Conservation (phyloP, 2,888 invertebrate species). For the Baronia brevicornis region DNA sequence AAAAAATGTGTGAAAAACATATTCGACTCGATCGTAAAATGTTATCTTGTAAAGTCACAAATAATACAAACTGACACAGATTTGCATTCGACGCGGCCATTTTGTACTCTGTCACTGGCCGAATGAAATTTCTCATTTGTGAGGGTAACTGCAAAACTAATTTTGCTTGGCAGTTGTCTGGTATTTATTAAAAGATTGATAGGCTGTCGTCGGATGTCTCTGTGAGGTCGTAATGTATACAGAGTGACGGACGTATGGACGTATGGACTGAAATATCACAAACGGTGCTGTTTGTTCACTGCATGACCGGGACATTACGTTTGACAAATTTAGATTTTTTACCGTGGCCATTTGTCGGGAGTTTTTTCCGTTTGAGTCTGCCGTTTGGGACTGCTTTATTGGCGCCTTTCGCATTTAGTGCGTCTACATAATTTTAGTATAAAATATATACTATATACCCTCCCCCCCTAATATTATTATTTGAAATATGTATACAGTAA, state of each 20-base stretch:
- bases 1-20: conserved; percentile 61
- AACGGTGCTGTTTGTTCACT: conserved; percentile 57
- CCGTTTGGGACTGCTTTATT: conserved; percentile 10
- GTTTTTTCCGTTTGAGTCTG: conserved; percentile 16
- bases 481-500: no score
- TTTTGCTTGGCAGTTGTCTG: conserved; percentile 26
- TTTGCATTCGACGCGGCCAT: conserved; percentile 17
- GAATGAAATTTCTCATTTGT: conserved; percentile 16
- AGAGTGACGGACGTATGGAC: conserved; percentile 40
- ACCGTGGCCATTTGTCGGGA: conserved; percentile 24
- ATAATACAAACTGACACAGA: conserved; percentile 28
- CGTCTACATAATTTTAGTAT: no score
- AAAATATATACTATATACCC: no score
- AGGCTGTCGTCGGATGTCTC: conserved; percentile 65
- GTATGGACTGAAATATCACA: conserved; percentile 59
- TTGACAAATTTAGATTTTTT: conserved; percentile 52
- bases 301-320: conserved; percentile 42
- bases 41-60: conserved; percentile 61
- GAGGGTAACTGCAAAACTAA: conserved; percentile 10
- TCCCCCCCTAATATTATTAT: no score
- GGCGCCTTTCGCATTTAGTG: conserved; percentile 5
- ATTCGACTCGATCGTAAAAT: conserved; percentile 54
- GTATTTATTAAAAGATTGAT: conserved; percentile 72
- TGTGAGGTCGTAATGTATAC: conserved; percentile 54
- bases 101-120: conserved; percentile 11